Conservation (phyloP, 53 echinoderm and acorn worm genomes). For the Pentamera pediparva region DNA sequence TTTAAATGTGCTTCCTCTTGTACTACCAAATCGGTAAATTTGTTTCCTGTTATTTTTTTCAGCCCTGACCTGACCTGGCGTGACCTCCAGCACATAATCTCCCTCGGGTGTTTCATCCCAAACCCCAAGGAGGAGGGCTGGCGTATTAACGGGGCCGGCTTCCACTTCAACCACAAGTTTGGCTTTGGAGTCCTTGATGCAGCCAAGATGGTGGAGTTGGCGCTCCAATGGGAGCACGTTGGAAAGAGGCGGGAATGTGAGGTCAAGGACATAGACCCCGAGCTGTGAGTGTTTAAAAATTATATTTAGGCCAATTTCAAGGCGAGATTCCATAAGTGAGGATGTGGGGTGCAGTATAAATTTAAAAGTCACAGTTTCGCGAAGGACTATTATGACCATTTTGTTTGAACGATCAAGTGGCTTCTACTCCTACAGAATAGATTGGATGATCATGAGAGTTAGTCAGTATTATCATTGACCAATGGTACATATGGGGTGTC, state of each 20-base stretch:
- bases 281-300: slow-evolving; percentile 63
- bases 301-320: no score
- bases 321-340: no score
- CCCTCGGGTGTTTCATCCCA: slow-evolving; percentile 66
- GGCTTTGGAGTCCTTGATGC: slow-evolving; percentile 90
- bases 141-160: slow-evolving; percentile 93
- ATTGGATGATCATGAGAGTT: no score
- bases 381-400: no score
- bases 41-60: not conserved
- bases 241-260: slow-evolving; percentile 46
- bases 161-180: slow-evolving; percentile 75
- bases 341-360: no score
- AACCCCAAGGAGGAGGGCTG: slow-evolving; percentile 68
- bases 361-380: no score
- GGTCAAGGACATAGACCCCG: slow-evolving; percentile 1
- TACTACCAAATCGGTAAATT: not conserved
- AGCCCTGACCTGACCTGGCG: slow-evolving; percentile 93
- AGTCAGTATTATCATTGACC: no score
- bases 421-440: no score
- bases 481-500: no score
- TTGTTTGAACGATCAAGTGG: no score
- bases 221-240: slow-evolving; percentile 75
- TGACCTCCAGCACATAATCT: slow-evolving; percentile 79
- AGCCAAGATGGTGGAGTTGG: slow-evolving; percentile 88
- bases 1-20: no score